Evolutionary conservation across 2,888 invertebrate species (phyloP).

Genomic region (Cetonia aurata): DNA sequence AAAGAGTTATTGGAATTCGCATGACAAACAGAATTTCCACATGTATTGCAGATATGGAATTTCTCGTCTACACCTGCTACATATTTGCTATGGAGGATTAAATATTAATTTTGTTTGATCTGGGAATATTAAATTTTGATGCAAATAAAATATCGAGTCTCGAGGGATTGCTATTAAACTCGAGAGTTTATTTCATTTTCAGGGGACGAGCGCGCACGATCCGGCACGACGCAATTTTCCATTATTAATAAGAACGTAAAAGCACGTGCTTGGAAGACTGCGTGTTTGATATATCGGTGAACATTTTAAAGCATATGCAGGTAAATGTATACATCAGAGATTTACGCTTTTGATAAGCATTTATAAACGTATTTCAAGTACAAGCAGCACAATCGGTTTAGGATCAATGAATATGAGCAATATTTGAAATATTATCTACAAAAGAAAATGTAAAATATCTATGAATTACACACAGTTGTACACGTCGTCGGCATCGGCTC

Average conservation of each 20-base stretch:
- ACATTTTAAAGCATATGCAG: not conserved
- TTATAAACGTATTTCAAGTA: not conserved
- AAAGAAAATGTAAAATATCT: too few relatives aligned
- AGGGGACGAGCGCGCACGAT: not conserved
- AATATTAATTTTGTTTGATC: slow-evolving; percentile 12
- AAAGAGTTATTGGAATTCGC: too few relatives aligned
- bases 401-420: not conserved
- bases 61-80: too few relatives aligned
- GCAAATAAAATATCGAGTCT: not conserved
- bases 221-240: not conserved
- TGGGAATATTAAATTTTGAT: slow-evolving; percentile 3
- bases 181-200: not conserved
- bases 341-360: not conserved
- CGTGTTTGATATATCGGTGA: not conserved
- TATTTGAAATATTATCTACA: too few relatives aligned
- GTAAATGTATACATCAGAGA: not conserved
- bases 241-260: slow-evolving; percentile 20
- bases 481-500: too few relatives aligned
- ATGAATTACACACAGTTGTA: too few relatives aligned
- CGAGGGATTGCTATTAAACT: not conserved
- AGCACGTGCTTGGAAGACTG: not conserved
- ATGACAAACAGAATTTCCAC: too few relatives aligned
- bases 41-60: too few relatives aligned
- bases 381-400: not conserved
- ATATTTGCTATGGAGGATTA: slow-evolving; percentile 3